phyloP scores from a whole-genome alignment of 92 coral and sea anemone species.

The Porites divaricata region DNA sequence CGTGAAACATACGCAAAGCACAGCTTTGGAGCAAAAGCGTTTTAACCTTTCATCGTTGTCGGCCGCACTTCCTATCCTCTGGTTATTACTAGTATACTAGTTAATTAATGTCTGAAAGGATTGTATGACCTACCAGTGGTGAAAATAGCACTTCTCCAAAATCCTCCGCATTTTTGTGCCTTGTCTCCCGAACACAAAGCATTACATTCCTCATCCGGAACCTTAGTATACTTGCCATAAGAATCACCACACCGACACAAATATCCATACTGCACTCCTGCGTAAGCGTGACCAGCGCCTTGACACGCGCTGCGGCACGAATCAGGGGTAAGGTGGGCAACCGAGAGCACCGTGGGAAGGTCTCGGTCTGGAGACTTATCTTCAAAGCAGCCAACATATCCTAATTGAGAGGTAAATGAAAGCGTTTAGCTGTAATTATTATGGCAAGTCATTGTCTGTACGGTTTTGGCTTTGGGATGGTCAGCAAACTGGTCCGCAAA shows the following conservation, averaged over 20 bases:
- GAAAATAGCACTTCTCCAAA: constrained; percentile 85
- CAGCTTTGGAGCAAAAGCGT: too few relatives aligned
- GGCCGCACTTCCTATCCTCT: too few relatives aligned
- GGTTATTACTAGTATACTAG: too few relatives aligned
- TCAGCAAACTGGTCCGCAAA: too few relatives aligned
- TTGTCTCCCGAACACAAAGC: constrained; percentile 86
- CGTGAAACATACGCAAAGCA: too few relatives aligned
- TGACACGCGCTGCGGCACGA: constrained; percentile 89
- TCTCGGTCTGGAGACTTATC: constrained; percentile 94
- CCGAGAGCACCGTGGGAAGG: constrained; percentile 78
- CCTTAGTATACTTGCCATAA: constrained; percentile 86
- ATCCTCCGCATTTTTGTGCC: constrained; percentile 92
- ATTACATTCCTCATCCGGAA: constrained; percentile 82
- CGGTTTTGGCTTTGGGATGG: neutral
- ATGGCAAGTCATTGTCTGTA: neutral
- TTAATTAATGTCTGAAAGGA: too few relatives aligned
- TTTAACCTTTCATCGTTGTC: too few relatives aligned
- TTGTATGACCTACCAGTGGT: constrained; percentile 75
- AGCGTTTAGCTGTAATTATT: neutral
- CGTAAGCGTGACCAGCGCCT: constrained; percentile 86
- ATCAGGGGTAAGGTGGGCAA: constrained; percentile 84
- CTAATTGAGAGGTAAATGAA: constrained; percentile 28
- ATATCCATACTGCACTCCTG: constrained; percentile 98
- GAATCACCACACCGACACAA: constrained; percentile 96
- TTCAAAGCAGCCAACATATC: constrained; percentile 93